Conservation (phyloP, 1,140 invertebrate species). For the Philotrypesis tridentata region DNA sequence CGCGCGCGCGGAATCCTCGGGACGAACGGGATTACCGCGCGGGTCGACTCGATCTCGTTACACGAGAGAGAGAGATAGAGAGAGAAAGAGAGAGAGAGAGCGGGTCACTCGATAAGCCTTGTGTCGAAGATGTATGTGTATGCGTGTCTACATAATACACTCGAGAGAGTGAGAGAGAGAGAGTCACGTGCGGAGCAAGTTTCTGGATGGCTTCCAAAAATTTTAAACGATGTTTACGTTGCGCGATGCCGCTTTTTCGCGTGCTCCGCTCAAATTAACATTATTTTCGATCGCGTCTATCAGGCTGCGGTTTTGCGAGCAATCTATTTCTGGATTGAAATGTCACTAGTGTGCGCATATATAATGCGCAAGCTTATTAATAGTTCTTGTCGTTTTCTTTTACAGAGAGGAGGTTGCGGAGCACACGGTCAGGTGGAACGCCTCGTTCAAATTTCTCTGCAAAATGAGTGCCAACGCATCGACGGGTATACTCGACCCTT, state of each 20-base stretch:
- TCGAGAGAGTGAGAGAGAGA: too few relatives aligned
- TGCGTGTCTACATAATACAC: too few relatives aligned
- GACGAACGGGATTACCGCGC: not conserved
- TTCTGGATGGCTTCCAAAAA: not conserved
- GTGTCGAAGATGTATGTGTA: too few relatives aligned
- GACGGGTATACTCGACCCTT: slow-evolving; percentile 94
- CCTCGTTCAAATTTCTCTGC: slow-evolving; percentile 92
- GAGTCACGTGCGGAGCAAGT: too few relatives aligned
- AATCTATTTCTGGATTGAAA: not conserved
- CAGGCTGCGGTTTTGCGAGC: too few relatives aligned
- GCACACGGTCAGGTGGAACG: slow-evolving; percentile 94
- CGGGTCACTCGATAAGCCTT: not conserved
- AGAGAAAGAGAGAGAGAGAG: too few relatives aligned
- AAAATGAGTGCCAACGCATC: slow-evolving; percentile 97
- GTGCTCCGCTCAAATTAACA: not conserved
- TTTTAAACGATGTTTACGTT: not conserved
- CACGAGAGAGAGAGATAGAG: too few relatives aligned
- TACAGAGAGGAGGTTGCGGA: slow-evolving; percentile 93
- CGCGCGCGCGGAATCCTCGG: not conserved
- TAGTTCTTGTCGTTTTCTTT: slow-evolving; percentile 1
- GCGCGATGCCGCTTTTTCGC: not conserved
- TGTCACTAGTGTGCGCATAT: too few relatives aligned
- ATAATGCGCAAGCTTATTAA: not conserved
- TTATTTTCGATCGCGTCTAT: not conserved
- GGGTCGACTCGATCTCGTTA: not conserved